These are phyloP conservation scores for Spea hammondii DNA, from an alignment of 2,797 vertebrate species.

Conservation along the genomic window DNA sequence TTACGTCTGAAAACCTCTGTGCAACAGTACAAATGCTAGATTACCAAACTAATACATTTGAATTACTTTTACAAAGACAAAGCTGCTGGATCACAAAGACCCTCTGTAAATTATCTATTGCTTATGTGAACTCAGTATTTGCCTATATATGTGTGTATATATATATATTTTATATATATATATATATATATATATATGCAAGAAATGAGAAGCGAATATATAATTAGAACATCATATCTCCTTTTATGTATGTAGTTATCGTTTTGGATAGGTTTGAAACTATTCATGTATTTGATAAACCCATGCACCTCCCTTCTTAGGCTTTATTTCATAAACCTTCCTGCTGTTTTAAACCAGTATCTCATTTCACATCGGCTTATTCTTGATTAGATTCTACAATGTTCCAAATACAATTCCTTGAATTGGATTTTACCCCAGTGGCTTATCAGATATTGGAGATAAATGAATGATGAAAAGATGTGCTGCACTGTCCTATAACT, in stretches of 20 bases:
- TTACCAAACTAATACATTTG: too few relatives aligned
- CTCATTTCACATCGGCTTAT: slow-evolving; percentile 14
- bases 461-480: slow-evolving; percentile 55
- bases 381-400: slow-evolving; percentile 38
- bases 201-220: too few relatives aligned
- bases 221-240: too few relatives aligned
- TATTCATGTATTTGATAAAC: too few relatives aligned
- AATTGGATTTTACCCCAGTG: slow-evolving; percentile 56
- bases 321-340: neutral
- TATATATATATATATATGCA: neutral
- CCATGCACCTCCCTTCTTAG: neutral
- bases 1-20: too few relatives aligned
- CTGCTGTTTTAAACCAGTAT: slow-evolving; percentile 10
- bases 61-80: too few relatives aligned
- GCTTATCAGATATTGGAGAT: slow-evolving; percentile 49
- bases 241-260: too few relatives aligned
- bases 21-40: too few relatives aligned
- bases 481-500: slow-evolving; percentile 51
- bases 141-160: neutral
- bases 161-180: neutral
- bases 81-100: too few relatives aligned
- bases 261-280: too few relatives aligned
- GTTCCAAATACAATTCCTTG: slow-evolving; percentile 57
- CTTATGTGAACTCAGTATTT: too few relatives aligned
- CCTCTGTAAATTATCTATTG: too few relatives aligned